These are phyloP conservation scores for Phymanthus crucifer DNA, from an alignment of 92 coral and sea anemone species.

Conservation along the genomic window DNA sequence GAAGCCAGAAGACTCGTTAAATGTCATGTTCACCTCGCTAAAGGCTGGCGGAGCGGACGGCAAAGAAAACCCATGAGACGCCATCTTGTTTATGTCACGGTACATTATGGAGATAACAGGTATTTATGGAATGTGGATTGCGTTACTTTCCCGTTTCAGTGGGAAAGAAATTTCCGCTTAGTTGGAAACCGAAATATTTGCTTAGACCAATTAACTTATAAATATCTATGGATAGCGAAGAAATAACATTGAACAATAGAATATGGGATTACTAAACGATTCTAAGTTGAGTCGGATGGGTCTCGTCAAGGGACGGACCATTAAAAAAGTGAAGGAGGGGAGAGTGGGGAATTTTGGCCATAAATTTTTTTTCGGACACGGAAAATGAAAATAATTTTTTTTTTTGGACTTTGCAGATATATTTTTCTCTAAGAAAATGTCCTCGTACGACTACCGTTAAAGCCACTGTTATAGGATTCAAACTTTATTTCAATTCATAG, in stretches of 20 bases:
- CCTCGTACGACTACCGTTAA: not conserved
- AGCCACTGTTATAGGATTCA: not conserved
- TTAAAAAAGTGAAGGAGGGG: too few relatives aligned
- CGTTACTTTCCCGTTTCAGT: not conserved
- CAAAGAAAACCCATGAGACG: constrained; percentile 1
- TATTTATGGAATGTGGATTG: not conserved
- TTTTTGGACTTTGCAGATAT: too few relatives aligned
- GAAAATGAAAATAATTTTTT: too few relatives aligned
- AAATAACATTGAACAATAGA: too few relatives aligned
- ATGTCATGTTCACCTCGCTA: constrained; percentile 58
- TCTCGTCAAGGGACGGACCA: too few relatives aligned
- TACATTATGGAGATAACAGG: not conserved
- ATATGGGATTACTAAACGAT: too few relatives aligned
- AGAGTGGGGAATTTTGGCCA: too few relatives aligned
- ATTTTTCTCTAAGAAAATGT: too few relatives aligned
- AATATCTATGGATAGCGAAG: not conserved
- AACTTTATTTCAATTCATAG: not conserved
- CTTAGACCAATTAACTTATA: not conserved
- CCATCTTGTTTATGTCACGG: constrained; percentile 11
- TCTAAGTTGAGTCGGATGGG: too few relatives aligned
- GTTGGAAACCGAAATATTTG: not conserved
- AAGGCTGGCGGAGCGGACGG: constrained; percentile 74
- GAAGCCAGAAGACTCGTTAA: constrained; percentile 51
- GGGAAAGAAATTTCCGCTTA: not conserved
- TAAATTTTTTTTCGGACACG: too few relatives aligned